Conservation (phyloP, 2,888 invertebrate species). For the Ormyrus thymus region DNA sequence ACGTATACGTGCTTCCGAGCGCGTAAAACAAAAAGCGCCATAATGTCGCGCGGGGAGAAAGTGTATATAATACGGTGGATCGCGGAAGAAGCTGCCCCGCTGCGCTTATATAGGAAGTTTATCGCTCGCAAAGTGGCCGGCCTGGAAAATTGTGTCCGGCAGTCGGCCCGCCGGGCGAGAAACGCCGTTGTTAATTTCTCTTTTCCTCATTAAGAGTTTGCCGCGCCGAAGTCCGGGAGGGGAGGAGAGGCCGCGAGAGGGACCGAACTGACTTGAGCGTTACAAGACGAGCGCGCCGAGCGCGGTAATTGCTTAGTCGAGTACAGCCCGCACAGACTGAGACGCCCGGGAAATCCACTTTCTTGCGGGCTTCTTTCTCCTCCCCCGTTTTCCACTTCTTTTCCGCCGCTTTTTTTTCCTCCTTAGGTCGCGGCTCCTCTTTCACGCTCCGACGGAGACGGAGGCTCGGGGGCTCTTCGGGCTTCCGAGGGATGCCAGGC, state of each 20-base stretch:
- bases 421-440: background rate
- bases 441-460: too few species aligned
- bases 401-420: slow-evolving; percentile 6
- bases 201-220: slow-evolving; percentile 47
- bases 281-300: slow-evolving; percentile 14
- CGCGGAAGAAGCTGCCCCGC: background rate
- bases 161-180: background rate
- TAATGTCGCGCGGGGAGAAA: background rate
- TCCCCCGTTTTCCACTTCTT: background rate
- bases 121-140: slow-evolving; percentile 23
- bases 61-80: background rate
- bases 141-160: too few species aligned
- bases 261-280: slow-evolving; percentile 12
- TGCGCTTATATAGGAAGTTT: slow-evolving; percentile 21
- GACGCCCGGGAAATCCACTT: slow-evolving; percentile 34
- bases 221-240: background rate
- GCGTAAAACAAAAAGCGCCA: slow-evolving; percentile 6
- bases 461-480: too few species aligned
- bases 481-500: too few species aligned
- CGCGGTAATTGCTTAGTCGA: slow-evolving; percentile 36
- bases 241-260: too few species aligned
- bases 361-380: slow-evolving; percentile 8
- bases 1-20: background rate
- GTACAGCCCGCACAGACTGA: background rate
- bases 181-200: slow-evolving; percentile 34